Evolutionary conservation across 2,797 vertebrate species (phyloP), one percentile per base, ranked within the genome.

Genomic region (Spinus pinus): DNA sequence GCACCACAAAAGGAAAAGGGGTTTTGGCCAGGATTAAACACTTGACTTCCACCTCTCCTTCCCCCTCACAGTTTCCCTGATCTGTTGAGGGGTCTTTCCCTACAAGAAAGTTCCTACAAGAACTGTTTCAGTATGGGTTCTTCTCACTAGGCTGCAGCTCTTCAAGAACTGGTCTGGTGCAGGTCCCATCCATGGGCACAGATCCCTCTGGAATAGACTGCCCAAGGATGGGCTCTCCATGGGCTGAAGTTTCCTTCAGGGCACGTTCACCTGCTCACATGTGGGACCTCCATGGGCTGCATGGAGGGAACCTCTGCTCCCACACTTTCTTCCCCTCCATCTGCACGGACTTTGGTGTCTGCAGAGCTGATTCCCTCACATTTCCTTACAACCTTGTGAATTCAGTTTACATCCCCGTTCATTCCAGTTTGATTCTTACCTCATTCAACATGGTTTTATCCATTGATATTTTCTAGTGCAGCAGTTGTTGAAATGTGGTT

Each of bases 1-100:
- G 35, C 2, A 42, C 17, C 5, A 3, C 13, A 49, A 57, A 9
- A 50, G 2, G 12, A 62, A 44, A 6, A 15, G 7, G 3, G 2
- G 1, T 7, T 57, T 18, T 6, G 4, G 9, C 20, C 49, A 47
- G 12, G n/a, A 25, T 15, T 28, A 47, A 79, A 33, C 25, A 31
- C 16, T 77, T 77, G 6, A 54, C 25, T 37, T 54, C 17, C n/a
- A n/a, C 6, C 21, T 69, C 47, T 54, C 16, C 28, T 67, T 75
- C 21, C 11, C 30, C 33, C 21, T 70, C 49, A n/a, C 14, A 18
- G 11, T 33, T 54, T 13, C 25, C 28, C 21, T 39, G 21, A 35
- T 78, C 33, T 25, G 54, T 1, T 12, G 30, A 41, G 33, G 14
- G 6, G 9, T 33, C 17, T 23, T 69, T 31, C 21, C 41, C 31